Percentiles rank a stretch among this genome's conserved stretches.
Evolutionary conservation across 2,797 vertebrate genomes (phyloP).

Genomic region (Echiichthys vipera): DNA sequence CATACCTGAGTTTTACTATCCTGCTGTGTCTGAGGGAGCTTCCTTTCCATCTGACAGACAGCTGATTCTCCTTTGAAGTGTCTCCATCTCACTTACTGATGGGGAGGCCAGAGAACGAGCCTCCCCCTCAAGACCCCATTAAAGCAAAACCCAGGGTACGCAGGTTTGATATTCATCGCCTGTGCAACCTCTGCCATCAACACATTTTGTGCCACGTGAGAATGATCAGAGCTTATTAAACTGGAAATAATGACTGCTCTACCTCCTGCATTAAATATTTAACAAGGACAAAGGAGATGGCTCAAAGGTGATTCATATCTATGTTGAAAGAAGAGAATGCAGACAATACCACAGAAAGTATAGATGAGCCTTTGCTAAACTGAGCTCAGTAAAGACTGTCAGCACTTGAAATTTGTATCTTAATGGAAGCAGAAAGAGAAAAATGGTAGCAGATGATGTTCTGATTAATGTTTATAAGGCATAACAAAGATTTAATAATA

Average conservation of each 20-base stretch:
- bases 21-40: conserved; percentile 36
- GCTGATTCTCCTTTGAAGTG: conserved; percentile 73
- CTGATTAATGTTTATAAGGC: conserved; percentile 43
- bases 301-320: conserved; percentile 81
- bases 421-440: conserved; percentile 37
- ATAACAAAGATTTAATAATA: conserved; percentile 34
- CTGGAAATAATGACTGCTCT: conserved; percentile 85
- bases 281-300: conserved; percentile 85
- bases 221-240: conserved; percentile 85
- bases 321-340: conserved; percentile 70
- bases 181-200: conserved; percentile 79
- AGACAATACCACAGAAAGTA: conserved; percentile 62
- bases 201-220: conserved; percentile 81
- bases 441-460: conserved; percentile 14
- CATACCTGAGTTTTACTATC: conserved; percentile 36
- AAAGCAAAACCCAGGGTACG: conserved; percentile 70
- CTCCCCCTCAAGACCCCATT: conserved; percentile 82
- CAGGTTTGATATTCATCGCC: conserved; percentile 79
- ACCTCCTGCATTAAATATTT: conserved; percentile 86
- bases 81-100: conserved; percentile 68
- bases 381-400: conserved; percentile 35
- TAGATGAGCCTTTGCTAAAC: conserved; percentile 64
- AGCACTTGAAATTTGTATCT: conserved; percentile 50
- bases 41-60: conserved; percentile 64
- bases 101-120: conserved; percentile 66